These are phyloP conservation scores for Megaceryle torquata DNA, from an alignment of 2,113 vertebrate species.

Conservation along the genomic window DNA sequence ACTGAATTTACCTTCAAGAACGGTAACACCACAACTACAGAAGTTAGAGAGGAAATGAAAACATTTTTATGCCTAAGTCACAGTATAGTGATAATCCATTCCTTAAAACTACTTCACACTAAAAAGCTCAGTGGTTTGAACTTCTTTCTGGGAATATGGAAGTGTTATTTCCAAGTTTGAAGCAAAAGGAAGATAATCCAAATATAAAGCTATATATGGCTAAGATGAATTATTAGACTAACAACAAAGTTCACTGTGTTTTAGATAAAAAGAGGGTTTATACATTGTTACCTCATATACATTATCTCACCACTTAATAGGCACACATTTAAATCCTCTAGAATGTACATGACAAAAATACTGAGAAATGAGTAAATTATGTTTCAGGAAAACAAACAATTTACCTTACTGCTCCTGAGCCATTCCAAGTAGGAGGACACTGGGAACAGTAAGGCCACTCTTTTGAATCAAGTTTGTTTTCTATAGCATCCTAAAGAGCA, in stretches of 20 bases:
- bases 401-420: constrained; percentile 92
- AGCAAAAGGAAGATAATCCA: background rate
- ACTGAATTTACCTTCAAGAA: background rate
- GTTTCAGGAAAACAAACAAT: background rate
- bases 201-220: background rate
- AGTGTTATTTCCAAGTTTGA: background rate
- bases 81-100: background rate
- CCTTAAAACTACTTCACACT: background rate
- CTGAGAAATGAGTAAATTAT: background rate
- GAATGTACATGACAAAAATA: background rate
- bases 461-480: constrained; percentile 90
- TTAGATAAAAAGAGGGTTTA: background rate
- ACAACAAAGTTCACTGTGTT: background rate
- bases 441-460: constrained; percentile 93
- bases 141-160: background rate
- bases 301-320: background rate
- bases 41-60: background rate
- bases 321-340: fast-evolving
- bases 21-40: background rate
- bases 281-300: background rate
- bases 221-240: background rate
- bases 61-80: background rate
- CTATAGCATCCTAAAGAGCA: constrained; percentile 83
- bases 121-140: background rate
- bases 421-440: constrained; percentile 91